phyloP scores from a whole-genome alignment of 2,113 vertebrate species.

The Ophthalmolycus amberensis region DNA sequence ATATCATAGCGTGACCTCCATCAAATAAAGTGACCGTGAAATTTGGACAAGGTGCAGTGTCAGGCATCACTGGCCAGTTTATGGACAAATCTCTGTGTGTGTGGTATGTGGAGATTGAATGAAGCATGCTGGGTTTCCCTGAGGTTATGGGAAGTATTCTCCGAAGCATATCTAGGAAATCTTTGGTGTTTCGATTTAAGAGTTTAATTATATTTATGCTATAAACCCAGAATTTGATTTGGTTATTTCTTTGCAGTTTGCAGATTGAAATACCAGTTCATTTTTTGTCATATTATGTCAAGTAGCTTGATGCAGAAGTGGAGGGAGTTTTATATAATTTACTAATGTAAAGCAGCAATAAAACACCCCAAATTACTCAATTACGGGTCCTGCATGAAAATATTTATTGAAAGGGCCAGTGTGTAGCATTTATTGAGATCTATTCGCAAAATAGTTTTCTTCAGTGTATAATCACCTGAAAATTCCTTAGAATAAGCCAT shows the following conservation, averaged over 20 bases:
- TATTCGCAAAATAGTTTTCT: too few relatives aligned
- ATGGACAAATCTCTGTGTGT: conserved; percentile 33
- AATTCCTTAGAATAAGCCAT: too few relatives aligned
- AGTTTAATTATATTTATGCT: background rate
- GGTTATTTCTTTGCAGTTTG: background rate
- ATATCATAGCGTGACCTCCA: conserved; percentile 61
- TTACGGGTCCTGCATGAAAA: background rate
- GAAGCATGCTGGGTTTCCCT: conserved; percentile 3
- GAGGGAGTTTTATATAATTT: background rate
- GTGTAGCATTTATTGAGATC: background rate
- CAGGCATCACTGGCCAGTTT: conserved; percentile 43
- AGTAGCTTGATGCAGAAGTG: background rate
- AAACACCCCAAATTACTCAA: background rate
- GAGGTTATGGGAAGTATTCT: conserved; percentile 17
- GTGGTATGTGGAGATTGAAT: conserved; percentile 36
- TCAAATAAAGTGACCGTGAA: conserved; percentile 66
- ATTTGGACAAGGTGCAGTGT: conserved; percentile 72
- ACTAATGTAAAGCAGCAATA: background rate
- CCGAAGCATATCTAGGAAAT: background rate
- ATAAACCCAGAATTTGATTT: background rate
- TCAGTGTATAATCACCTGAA: too few relatives aligned
- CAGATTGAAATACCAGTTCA: background rate
- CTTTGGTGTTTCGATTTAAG: background rate
- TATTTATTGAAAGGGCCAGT: background rate
- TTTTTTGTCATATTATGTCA: background rate